Percentiles rank a stretch among this genome's conserved stretches.
These are phyloP conservation scores for Liasis olivaceus DNA, from an alignment of 2,797 vertebrate genomes.

Conservation along the genomic window DNA sequence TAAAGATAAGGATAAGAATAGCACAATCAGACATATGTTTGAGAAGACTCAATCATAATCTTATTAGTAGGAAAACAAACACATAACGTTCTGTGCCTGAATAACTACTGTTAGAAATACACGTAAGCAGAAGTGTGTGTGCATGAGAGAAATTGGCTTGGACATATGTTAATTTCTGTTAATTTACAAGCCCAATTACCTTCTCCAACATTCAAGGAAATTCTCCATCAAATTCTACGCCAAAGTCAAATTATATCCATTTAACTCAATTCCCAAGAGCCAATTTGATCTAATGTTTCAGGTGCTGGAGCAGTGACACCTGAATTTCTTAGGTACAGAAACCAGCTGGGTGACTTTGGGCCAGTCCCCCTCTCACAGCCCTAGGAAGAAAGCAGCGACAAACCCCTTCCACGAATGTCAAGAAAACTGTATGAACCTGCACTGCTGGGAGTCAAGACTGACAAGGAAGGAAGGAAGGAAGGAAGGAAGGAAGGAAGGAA, in stretches of 20 bases:
- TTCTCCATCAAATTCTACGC: background rate
- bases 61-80: background rate
- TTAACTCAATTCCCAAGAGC: background rate
- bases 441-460: background rate
- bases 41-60: background rate
- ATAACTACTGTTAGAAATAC: too few species aligned
- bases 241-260: background rate
- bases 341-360: background rate
- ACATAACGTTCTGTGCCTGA: background rate
- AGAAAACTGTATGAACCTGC: background rate
- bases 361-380: background rate
- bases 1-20: background rate
- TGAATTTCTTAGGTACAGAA: background rate
- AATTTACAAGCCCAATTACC: background rate
- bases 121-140: too few species aligned
- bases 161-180: background rate
- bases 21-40: background rate
- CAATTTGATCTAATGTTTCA: background rate
- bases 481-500: rapidly evolving
- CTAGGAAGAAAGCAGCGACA: background rate
- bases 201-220: background rate
- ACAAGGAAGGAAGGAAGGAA: background rate
- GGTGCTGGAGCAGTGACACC: background rate
- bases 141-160: background rate
- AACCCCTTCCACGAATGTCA: background rate